Percentiles rank a stretch among this genome's conserved stretches.
phyloP scores from a whole-genome alignment of 2,888 invertebrate species.

The Pseudococcus viburni region DNA sequence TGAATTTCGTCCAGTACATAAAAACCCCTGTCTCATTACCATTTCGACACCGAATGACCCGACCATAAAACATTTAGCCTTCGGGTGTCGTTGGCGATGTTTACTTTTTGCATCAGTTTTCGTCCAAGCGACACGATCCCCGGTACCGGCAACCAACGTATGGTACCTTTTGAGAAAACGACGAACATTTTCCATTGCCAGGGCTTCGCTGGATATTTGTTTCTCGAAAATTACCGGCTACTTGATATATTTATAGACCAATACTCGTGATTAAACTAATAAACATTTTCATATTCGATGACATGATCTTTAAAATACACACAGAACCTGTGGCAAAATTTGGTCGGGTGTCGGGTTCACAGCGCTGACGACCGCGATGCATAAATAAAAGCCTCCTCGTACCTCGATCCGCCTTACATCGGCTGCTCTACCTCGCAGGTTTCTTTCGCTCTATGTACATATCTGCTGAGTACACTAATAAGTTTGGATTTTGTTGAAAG shows the following conservation, averaged over 20 bases:
- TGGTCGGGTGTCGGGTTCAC: not conserved
- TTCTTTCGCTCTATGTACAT: too few species aligned
- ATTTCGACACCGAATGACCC: conserved; percentile 7
- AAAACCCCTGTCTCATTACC: conserved; percentile 44
- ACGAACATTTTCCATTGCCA: not conserved
- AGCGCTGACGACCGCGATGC: not conserved
- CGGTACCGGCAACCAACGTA: not conserved
- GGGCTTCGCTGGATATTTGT: not conserved
- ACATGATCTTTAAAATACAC: conserved; percentile 40
- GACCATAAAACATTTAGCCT: not conserved
- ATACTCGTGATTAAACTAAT: conserved; percentile 45
- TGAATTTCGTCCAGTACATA: conserved; percentile 14
- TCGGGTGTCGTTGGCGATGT: not conserved
- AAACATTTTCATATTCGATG: conserved; percentile 35
- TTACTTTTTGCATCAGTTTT: not conserved
- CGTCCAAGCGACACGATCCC: not conserved
- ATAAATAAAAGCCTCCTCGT: conserved; percentile 19
- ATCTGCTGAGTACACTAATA: not conserved
- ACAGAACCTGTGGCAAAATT: conserved; percentile 12
- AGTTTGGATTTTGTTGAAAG: not conserved
- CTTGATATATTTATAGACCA: not conserved
- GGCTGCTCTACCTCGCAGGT: too few species aligned
- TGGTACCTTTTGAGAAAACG: not conserved
- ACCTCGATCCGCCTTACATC: too few species aligned
- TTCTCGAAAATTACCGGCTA: not conserved